phyloP scores from a whole-genome alignment of 1,140 invertebrate genomes.

The Paraescarpia echinospica region DNA sequence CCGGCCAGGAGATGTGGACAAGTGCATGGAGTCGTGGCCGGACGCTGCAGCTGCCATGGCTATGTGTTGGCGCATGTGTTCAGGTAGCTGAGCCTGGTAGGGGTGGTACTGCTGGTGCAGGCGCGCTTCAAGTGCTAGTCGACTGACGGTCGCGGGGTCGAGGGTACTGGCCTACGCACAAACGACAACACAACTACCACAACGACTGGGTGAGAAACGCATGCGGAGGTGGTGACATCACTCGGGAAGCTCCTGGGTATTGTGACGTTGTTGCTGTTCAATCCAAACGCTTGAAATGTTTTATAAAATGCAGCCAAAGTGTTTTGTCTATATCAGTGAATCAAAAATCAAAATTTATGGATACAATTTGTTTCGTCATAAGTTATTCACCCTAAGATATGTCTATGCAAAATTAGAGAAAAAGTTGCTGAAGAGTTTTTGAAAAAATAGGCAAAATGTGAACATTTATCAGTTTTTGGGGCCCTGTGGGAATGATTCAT shows the following conservation, averaged over 20 bases:
- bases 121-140: neutral
- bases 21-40: neutral
- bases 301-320: no score
- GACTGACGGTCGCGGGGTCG: neutral
- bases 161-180: neutral
- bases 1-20: neutral
- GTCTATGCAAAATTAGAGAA: no score
- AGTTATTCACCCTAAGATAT: no score
- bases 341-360: neutral
- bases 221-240: neutral
- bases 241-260: neutral
- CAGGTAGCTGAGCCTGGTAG: neutral
- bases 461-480: no score
- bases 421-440: no score
- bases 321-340: neutral
- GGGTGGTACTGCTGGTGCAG: neutral
- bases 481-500: no score
- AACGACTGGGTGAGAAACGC: neutral
- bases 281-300: neutral
- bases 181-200: conserved; percentile 4
- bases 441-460: no score
- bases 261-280: neutral
- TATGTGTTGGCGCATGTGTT: neutral
- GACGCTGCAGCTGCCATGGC: neutral
- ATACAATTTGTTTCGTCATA: neutral